A percentile compares a stretch with the other conserved stretches of the same genome.
Evolutionary conservation across 2,797 vertebrate genomes (phyloP).

Genomic region (Iguana delicatissima): DNA sequence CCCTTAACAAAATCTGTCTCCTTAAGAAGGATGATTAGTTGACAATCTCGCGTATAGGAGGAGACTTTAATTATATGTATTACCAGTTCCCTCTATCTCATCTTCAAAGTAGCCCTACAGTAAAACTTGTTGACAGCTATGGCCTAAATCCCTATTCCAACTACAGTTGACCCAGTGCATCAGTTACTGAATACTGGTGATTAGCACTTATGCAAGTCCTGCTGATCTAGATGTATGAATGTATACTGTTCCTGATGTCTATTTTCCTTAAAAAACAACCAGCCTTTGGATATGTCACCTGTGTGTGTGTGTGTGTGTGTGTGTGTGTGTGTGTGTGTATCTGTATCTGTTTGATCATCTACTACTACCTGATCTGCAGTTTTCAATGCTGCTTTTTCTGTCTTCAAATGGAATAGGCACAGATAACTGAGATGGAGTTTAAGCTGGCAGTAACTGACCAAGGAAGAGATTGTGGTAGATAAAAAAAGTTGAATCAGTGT

Average conservation of each 20-base stretch:
- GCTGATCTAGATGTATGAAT: too few species aligned
- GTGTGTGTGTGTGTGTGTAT: too few species aligned
- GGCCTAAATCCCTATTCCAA: neutral
- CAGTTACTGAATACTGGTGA: neutral
- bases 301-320: neutral
- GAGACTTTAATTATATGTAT: neutral
- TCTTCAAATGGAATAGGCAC: neutral
- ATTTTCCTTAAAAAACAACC: too few species aligned
- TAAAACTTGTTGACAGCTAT: neutral
- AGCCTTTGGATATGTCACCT: neutral
- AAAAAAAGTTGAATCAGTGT: too few species aligned
- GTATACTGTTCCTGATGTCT: too few species aligned
- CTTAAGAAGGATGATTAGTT: neutral
- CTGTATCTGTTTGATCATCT: too few species aligned
- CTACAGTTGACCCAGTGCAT: too few species aligned
- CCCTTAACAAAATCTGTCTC: neutral
- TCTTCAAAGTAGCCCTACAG: neutral
- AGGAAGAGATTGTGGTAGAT: neutral
- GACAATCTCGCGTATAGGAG: neutral
- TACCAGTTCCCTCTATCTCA: neutral
- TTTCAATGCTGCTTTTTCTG: neutral
- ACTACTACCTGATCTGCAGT: neutral
- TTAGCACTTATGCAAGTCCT: too few species aligned
- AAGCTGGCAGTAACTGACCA: too few species aligned
- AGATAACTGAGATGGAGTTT: neutral